Evolutionary conservation across 2,888 invertebrate genomes (phyloP), one percentile per base, ranked within the genome.

Genomic region (Platycheirus rosarum): DNA sequence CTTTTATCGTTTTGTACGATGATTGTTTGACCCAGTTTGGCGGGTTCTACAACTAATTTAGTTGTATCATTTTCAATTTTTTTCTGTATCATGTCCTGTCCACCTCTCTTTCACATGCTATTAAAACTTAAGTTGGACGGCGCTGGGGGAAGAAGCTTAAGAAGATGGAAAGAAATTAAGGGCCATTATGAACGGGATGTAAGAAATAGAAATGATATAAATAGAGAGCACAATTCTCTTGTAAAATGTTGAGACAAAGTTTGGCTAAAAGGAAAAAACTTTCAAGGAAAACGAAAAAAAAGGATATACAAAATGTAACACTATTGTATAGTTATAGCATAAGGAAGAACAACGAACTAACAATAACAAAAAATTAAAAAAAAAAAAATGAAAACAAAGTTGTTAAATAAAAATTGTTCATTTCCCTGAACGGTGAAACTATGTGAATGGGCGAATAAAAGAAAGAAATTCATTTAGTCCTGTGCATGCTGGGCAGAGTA

Each of bases 381-480:
- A 37, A 29, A 44, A 44, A 14, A 44, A 35, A 60, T 42, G 55
- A 35, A 49, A 29, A 70, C 37, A 49, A 37, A 40, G 57, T 57
- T 57, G 16, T 55, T 57, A 57, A 37, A 70, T 16, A 49, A 76
- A 76, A 77, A 77, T 55, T 80, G 80, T 76, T 80, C 80, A 76
- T 77, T 77, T 77, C 68, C 71, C 77, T 68, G 68, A 82, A 68
- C 80, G 66, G 75, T 70, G 63, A 63, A 63, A 60, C 62, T 44
- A 29, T 14, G 62, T 53, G 62, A 68, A 62, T 68, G 48, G 42
- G 18, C 44, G 48, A 62, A 73, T 73, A 68, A 73, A 66, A 66
- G 77, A 66, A 80, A 60, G 65, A 48, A 76, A 80, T 80, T 80
- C 70, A 80, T 80, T 80, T 80, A 80, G 75, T 80, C 62, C 44